Conservation (phyloP, 1,140 invertebrate species). For the Venturia canescens region DNA sequence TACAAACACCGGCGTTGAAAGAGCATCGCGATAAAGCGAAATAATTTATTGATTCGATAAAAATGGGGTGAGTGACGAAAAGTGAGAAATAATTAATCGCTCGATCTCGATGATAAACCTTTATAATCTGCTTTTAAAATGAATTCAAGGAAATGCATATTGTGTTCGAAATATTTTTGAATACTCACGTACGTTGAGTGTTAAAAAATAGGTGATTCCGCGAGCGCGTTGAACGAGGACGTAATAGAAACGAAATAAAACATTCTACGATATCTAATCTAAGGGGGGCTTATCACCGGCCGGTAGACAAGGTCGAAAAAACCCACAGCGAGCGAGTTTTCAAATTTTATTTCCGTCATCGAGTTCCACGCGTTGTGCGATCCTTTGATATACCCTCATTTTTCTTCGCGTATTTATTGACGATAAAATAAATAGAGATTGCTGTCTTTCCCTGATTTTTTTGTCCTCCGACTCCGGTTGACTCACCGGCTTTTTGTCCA, state of each 20-base stretch:
- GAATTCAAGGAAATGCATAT: too few species aligned
- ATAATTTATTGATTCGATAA: too few species aligned
- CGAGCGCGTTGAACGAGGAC: background rate
- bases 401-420: background rate
- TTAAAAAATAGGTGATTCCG: too few species aligned
- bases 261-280: conserved; percentile 44
- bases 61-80: too few species aligned
- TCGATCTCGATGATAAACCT: too few species aligned
- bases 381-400: background rate
- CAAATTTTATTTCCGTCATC: background rate
- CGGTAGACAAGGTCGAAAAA: conserved; percentile 23
- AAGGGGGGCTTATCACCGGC: conserved; percentile 21
- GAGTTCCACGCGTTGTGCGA: background rate
- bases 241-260: conserved; percentile 8
- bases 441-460: background rate
- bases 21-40: too few species aligned
- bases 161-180: too few species aligned
- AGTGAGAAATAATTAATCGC: too few species aligned
- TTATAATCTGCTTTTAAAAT: too few species aligned
- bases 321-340: background rate
- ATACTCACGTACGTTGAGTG: too few species aligned
- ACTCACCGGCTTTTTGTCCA: background rate
- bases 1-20: too few species aligned
- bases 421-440: background rate
- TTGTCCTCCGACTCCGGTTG: too few species aligned